A percentile compares a stretch with the other conserved stretches of the same genome.
Evolutionary conservation across 1,140 invertebrate species (phyloP).

Genomic region (Bombus confusus): DNA sequence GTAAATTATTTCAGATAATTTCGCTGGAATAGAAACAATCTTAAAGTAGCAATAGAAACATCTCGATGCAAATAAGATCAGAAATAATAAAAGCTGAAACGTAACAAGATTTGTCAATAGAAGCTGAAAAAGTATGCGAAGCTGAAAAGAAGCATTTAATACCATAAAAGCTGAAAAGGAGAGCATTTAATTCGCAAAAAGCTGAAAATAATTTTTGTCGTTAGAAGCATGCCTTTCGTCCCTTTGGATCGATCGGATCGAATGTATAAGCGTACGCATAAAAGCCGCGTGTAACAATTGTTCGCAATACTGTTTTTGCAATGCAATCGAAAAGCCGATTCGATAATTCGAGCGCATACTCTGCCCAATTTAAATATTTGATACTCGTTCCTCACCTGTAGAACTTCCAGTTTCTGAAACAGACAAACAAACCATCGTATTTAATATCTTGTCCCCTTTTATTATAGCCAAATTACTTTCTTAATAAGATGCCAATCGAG

Average conservation of each 20-base stretch:
- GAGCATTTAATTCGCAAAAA: not conserved
- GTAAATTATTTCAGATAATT: not conserved
- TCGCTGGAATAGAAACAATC: constrained; percentile 18
- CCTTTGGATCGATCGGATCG: not conserved
- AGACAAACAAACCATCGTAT: constrained; percentile 1
- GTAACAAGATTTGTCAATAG: not conserved
- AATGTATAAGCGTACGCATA: constrained; percentile 7
- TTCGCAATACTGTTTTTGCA: constrained; percentile 16
- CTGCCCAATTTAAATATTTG: not conserved
- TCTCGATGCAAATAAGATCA: not conserved
- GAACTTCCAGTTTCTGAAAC: constrained; percentile 73
- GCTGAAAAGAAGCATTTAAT: constrained; percentile 4
- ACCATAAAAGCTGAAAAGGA: not conserved
- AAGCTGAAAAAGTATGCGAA: constrained; percentile 1
- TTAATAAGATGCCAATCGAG: too few relatives aligned
- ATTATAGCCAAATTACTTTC: too few relatives aligned
- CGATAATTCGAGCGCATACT: constrained; percentile 64
- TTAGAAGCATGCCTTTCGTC: constrained; percentile 21
- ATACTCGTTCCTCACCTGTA: constrained; percentile 66
- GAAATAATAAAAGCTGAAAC: constrained; percentile 21
- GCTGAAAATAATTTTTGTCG: not conserved
- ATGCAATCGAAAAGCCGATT: constrained; percentile 9
- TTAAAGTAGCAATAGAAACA: not conserved
- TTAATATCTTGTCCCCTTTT: not conserved
- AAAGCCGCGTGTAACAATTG: not conserved